A percentile compares a stretch with the other conserved stretches of the same genome.
phyloP scores from a whole-genome alignment of 2,888 invertebrate genomes.

The Cryptops parisi region DNA sequence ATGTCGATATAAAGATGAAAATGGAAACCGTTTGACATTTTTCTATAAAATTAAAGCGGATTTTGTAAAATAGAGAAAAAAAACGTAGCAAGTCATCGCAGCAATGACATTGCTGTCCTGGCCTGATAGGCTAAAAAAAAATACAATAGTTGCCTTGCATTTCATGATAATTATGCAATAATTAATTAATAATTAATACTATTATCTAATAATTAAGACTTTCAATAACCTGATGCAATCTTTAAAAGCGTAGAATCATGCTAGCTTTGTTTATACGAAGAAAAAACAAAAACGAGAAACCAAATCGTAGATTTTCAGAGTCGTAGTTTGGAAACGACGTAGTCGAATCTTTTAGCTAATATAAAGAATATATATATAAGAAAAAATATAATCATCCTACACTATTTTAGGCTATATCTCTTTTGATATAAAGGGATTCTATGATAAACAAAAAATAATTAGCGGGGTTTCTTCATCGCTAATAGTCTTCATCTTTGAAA shows the following conservation, averaged over 20 bases:
- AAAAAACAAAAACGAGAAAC: too few species aligned
- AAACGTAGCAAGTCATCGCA: not conserved
- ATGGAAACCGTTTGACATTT: too few species aligned
- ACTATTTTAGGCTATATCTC: not conserved
- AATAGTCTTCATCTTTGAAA: too few species aligned
- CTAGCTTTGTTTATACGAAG: too few species aligned
- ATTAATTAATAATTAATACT: not conserved
- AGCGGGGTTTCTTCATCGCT: too few species aligned
- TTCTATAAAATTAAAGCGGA: too few species aligned
- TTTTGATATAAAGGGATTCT: not conserved
- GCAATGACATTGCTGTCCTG: not conserved
- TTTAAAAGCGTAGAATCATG: not conserved
- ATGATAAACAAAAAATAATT: not conserved
- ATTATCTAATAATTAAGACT: not conserved
- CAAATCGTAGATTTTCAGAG: too few species aligned
- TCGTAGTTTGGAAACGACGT: too few species aligned
- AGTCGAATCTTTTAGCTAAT: too few species aligned
- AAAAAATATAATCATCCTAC: not conserved
- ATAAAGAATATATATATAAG: not conserved
- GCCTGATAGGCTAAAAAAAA: conserved; percentile 9
- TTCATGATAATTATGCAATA: not conserved
- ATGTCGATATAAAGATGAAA: too few species aligned
- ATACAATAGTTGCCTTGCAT: conserved; percentile 10
- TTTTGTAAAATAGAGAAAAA: not conserved
- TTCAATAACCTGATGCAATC: not conserved